A percentile compares a stretch with the other conserved stretches of the same genome.
These are phyloP conservation scores for Eufriesea mexicana DNA, from an alignment of 1,140 invertebrate species.

Conservation along the genomic window DNA sequence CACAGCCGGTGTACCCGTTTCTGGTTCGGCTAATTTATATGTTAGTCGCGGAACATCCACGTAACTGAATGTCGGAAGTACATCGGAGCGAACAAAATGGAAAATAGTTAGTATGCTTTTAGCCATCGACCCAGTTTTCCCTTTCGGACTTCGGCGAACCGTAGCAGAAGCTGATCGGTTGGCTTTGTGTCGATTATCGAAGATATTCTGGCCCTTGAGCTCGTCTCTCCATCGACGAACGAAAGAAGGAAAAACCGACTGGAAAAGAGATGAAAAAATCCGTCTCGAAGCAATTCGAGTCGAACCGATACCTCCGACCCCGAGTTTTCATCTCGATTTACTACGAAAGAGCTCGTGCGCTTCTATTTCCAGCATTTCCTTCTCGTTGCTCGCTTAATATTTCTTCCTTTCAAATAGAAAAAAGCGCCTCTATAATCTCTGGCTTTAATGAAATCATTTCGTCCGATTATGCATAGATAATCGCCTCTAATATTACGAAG, in stretches of 20 bases:
- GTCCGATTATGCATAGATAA: no score
- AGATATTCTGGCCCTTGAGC: slow-evolving; percentile 46
- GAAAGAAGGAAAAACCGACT: background rate
- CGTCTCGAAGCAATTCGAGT: slow-evolving; percentile 20
- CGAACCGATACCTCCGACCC: slow-evolving; percentile 6
- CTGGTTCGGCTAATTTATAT: slow-evolving; percentile 54
- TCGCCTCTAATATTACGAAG: no score
- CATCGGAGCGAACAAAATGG: slow-evolving; percentile 29
- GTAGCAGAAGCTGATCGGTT: slow-evolving; percentile 41
- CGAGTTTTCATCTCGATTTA: slow-evolving; percentile 61
- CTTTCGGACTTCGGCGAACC: slow-evolving; percentile 51
- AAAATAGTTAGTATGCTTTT: slow-evolving; percentile 2
- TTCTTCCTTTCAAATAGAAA: background rate
- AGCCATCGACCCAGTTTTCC: slow-evolving; percentile 55
- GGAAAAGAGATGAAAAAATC: background rate
- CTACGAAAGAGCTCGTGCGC: slow-evolving; percentile 48
- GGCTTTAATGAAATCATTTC: background rate
- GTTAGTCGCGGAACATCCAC: slow-evolving; percentile 5
- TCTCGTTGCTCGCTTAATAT: slow-evolving; percentile 16
- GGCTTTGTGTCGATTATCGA: slow-evolving; percentile 60
- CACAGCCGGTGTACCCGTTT: no score
- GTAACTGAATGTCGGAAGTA: slow-evolving; percentile 12
- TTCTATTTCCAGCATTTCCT: background rate
- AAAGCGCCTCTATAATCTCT: background rate
- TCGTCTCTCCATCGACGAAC: background rate